phyloP scores from a whole-genome alignment of 2,797 vertebrate species.

The Sebastes ruberrimus region DNA sequence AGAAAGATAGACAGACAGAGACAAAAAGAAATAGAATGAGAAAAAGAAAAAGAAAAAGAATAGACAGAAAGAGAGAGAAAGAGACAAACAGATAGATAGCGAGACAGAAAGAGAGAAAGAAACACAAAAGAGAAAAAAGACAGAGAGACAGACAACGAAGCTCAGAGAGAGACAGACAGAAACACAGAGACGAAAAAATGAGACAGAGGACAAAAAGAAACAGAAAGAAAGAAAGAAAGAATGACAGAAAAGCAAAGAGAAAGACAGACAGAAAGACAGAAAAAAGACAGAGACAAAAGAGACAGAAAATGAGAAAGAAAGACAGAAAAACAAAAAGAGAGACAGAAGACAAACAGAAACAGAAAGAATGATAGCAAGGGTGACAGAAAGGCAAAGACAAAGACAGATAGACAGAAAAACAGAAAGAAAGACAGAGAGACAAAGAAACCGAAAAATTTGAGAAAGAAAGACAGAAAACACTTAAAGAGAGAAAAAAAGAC shows the following conservation, averaged over 20 bases:
- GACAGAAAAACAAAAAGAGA: background rate
- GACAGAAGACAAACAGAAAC: no score
- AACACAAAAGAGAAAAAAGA: background rate
- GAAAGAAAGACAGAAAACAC: background rate
- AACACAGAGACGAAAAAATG: background rate
- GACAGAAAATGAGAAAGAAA: background rate
- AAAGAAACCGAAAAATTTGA: rapidly evolving
- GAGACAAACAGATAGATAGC: background rate
- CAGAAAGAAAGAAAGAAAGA: background rate
- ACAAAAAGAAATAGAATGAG: background rate
- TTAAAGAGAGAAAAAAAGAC: background rate
- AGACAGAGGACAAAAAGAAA: background rate
- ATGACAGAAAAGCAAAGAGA: no score
- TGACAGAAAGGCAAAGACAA: background rate
- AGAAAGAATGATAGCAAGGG: background rate
- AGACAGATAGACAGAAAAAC: background rate
- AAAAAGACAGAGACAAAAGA: no score
- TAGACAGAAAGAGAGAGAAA: no score
- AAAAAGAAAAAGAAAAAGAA: background rate
- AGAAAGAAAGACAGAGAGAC: background rate
- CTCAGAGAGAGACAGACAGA: background rate
- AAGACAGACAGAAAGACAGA: background rate
- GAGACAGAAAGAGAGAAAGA: background rate
- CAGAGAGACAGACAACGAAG: background rate
- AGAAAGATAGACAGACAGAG: background rate